Evolutionary conservation across 1,140 invertebrate species (phyloP).

Genomic region (Octopus bimaculoides): DNA sequence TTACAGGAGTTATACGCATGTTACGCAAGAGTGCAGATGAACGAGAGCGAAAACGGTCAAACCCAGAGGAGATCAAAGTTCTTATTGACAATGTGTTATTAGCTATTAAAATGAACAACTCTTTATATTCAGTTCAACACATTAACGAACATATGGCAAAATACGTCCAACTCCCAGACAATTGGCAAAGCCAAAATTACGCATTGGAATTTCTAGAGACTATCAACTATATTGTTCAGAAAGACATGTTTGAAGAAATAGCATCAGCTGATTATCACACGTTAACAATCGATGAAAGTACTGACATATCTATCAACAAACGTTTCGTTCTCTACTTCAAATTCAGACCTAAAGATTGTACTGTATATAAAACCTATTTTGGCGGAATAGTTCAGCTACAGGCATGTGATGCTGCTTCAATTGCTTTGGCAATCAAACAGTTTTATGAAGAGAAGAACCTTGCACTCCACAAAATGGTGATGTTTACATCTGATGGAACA

Average conservation of each 20-base stretch:
- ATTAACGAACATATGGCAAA: conserved; percentile 5
- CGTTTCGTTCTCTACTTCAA: conserved; percentile 4
- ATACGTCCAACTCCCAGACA: not conserved
- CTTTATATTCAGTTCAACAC: not conserved
- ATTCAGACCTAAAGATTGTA: conserved; percentile 7
- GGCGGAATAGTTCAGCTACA: conserved; percentile 1
- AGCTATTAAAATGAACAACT: conserved; percentile 2
- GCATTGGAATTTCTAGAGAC: no score
- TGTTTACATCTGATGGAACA: not conserved
- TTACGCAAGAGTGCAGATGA: conserved; percentile 7
- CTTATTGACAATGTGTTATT: conserved; percentile 2
- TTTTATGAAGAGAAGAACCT: not conserved
- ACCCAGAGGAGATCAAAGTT: conserved; percentile 6
- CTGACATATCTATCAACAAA: not conserved
- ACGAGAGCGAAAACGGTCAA: not conserved
- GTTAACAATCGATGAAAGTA: not conserved
- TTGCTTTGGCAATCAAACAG: not conserved
- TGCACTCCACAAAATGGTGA: not conserved
- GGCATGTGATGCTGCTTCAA: not conserved
- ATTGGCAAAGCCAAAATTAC: no score
- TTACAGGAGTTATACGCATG: not conserved
- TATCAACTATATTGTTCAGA: no score
- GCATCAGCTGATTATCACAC: not conserved
- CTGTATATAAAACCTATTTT: conserved; percentile 2
- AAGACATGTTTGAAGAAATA: conserved; percentile 1